Conservation (phyloP, 2,888 invertebrate species). For the Lasioglossum oenotherae region DNA sequence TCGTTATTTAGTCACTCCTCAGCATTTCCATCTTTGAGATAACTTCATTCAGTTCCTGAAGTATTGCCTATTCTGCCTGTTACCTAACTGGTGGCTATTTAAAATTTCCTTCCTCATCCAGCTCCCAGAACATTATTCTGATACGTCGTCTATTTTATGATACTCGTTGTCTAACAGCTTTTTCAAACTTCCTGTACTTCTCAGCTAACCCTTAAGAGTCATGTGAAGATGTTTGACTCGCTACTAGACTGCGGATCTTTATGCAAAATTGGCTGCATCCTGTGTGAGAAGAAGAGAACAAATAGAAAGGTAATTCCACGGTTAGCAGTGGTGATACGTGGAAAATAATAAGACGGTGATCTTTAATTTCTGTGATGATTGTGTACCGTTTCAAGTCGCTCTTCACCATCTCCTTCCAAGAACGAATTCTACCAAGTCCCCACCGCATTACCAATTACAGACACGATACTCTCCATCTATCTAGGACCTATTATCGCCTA, state of each 20-base stretch:
- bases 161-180: not conserved
- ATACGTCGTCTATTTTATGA: not conserved
- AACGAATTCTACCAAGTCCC: not conserved
- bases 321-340: not conserved
- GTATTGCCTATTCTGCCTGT: not conserved
- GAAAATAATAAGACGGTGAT: not conserved
- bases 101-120: not conserved
- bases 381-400: not conserved
- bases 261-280: too few species aligned
- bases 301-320: too few species aligned
- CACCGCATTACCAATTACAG: not conserved
- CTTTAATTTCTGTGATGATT: not conserved
- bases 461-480: not conserved
- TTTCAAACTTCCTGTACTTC: not conserved
- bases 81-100: not conserved
- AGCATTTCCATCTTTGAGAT: too few species aligned
- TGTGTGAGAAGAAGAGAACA: too few species aligned
- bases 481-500: not conserved
- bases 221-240: not conserved
- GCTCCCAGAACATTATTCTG: not conserved
- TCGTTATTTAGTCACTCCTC: too few species aligned
- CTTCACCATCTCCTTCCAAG: not conserved
- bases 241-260: too few species aligned
- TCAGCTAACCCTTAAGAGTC: not conserved
- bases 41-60: too few species aligned